phyloP scores from a whole-genome alignment of 1,140 invertebrate species.

The Maniola jurtina region DNA sequence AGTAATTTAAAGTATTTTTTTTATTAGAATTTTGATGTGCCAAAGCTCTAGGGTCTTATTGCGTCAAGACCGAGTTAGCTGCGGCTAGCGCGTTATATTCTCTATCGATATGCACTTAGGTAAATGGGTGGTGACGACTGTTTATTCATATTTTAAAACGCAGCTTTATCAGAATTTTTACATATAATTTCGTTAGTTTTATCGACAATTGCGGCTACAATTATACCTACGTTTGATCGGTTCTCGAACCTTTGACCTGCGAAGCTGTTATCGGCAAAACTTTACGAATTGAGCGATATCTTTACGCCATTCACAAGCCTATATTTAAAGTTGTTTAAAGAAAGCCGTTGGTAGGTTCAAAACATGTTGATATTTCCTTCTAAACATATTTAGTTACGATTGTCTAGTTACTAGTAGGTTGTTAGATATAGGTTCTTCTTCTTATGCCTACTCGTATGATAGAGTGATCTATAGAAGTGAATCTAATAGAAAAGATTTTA shows the following conservation, averaged over 20 bases:
- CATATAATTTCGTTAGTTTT: conserved; percentile 6
- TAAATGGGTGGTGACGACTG: not conserved
- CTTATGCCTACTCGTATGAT: too few relatives aligned
- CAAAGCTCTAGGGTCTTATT: too few relatives aligned
- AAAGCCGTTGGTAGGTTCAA: conserved; percentile 2
- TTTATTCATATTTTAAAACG: not conserved
- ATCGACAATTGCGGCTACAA: conserved; percentile 7
- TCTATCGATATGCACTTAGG: not conserved
- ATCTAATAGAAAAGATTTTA: too few relatives aligned
- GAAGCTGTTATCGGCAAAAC: conserved; percentile 21
- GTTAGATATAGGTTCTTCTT: too few relatives aligned
- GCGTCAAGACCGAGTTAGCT: too few relatives aligned
- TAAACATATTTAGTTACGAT: too few relatives aligned
- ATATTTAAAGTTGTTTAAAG: conserved; percentile 7
- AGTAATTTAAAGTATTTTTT: too few relatives aligned
- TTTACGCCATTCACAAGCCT: conserved; percentile 11
- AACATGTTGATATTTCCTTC: not conserved
- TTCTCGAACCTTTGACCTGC: conserved; percentile 22
- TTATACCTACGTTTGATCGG: conserved; percentile 14
- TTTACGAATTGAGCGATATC: conserved; percentile 20
- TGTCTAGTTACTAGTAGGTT: too few relatives aligned
- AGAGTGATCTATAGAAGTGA: too few relatives aligned
- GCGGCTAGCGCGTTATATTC: too few relatives aligned
- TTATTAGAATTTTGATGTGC: too few relatives aligned
- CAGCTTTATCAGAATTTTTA: not conserved